Evolutionary conservation across 2,113 vertebrate genomes (phyloP).

Genomic region (Syngnathoides biaculeatus): DNA sequence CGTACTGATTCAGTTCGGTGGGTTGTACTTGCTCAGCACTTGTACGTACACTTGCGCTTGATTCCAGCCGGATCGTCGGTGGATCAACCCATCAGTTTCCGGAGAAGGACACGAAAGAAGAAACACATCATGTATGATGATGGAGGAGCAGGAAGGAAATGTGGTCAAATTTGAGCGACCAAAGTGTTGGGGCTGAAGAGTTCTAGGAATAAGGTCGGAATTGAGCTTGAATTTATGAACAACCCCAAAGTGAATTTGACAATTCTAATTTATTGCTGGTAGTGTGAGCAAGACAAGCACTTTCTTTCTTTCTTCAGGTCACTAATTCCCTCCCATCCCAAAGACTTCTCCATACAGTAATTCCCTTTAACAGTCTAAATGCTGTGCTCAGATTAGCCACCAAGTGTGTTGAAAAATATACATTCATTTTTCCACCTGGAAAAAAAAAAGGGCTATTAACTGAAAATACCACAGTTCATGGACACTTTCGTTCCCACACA

Average conservation of each 20-base stretch:
- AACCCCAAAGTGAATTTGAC: background rate
- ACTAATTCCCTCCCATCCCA: constrained; percentile 24
- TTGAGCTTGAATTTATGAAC: background rate
- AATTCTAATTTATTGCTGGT: background rate
- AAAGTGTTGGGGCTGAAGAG: background rate
- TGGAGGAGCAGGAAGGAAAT: too few relatives aligned
- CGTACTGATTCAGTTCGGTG: background rate
- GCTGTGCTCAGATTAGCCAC: background rate
- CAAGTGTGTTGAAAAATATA: background rate
- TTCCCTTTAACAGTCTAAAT: background rate
- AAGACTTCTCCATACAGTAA: background rate
- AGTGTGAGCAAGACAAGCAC: background rate
- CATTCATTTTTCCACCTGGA: too few relatives aligned
- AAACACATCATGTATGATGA: too few relatives aligned
- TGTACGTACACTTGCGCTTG: background rate
- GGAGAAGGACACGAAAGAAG: too few relatives aligned
- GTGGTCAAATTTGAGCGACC: too few relatives aligned
- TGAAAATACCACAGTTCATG: too few relatives aligned
- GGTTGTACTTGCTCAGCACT: background rate
- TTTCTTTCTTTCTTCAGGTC: background rate
- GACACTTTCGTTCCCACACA: too few relatives aligned
- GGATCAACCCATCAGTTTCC: too few relatives aligned
- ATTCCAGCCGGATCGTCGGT: background rate
- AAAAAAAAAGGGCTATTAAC: too few relatives aligned
- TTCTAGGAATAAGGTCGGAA: background rate